Evolutionary conservation across 2,797 vertebrate species (phyloP).

Genomic region (Platyrinchus mystaceus): DNA sequence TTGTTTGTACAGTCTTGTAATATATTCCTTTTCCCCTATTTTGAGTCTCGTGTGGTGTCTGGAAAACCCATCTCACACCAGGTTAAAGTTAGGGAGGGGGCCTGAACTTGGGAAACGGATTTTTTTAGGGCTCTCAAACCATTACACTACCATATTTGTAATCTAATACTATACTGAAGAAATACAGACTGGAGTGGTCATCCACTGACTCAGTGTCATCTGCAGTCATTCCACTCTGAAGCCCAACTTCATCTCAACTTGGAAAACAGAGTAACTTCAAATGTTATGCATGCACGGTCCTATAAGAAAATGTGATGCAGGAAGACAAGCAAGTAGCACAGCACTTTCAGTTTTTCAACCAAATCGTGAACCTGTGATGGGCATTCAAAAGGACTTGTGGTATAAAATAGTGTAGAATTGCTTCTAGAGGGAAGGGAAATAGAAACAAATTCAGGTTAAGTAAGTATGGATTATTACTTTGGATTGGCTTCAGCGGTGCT

Average conservation of each 20-base stretch:
- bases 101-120: no score
- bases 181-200: background rate
- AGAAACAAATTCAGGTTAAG: background rate
- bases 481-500: background rate
- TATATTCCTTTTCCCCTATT: no score
- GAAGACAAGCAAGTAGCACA: background rate
- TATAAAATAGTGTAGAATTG: background rate
- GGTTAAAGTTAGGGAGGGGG: no score
- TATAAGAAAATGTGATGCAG: background rate
- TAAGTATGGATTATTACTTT: background rate
- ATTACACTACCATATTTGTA: background rate
- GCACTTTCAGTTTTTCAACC: background rate
- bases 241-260: background rate
- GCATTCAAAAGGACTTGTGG: background rate
- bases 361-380: background rate
- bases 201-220: background rate
- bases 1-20: no score
- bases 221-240: background rate
- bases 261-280: background rate
- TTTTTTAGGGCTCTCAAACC: no score
- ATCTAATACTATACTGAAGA: background rate
- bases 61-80: no score
- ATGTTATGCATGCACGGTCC: background rate
- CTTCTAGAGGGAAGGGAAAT: background rate
- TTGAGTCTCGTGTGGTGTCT: no score